Evolutionary conservation across 2,113 vertebrate species (phyloP).

Genomic region (Dipodomys merriami): DNA sequence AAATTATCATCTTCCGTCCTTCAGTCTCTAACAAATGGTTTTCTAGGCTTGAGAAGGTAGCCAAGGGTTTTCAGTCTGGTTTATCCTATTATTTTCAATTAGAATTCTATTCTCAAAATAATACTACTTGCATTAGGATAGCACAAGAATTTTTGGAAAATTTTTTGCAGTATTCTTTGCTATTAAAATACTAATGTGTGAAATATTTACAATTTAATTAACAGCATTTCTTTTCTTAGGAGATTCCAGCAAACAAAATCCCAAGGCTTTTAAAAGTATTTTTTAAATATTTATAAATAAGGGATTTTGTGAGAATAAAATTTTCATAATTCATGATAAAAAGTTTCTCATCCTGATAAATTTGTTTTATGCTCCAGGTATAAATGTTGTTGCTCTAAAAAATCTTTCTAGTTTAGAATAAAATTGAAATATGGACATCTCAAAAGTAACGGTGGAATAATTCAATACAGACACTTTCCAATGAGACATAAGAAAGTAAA

Average conservation of each 20-base stretch:
- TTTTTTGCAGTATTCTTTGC: conserved; percentile 36
- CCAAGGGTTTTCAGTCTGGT: neutral
- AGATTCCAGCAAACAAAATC: conserved; percentile 6
- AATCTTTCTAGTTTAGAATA: neutral
- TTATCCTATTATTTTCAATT: conserved; percentile 28
- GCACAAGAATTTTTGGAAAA: conserved; percentile 16
- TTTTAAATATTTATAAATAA: conserved; percentile 51
- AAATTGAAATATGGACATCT: conserved; percentile 28
- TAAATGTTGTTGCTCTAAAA: conserved; percentile 28
- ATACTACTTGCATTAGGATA: conserved; percentile 7
- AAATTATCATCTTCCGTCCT: neutral
- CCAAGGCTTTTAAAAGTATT: conserved; percentile 21
- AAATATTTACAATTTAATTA: conserved; percentile 53
- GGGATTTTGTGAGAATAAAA: conserved; percentile 42
- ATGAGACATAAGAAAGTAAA: neutral
- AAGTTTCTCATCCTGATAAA: conserved; percentile 19
- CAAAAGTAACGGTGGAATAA: conserved; percentile 10
- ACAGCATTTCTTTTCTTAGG: neutral
- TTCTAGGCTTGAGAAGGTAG: neutral
- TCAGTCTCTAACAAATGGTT: neutral
- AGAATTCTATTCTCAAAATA: conserved; percentile 18
- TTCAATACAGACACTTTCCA: neutral
- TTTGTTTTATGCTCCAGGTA: conserved; percentile 17
- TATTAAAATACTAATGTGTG: conserved; percentile 25
- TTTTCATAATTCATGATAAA: neutral